These are phyloP conservation scores for Ciconia maguari DNA, from an alignment of 2,113 vertebrate genomes.

Conservation along the genomic window DNA sequence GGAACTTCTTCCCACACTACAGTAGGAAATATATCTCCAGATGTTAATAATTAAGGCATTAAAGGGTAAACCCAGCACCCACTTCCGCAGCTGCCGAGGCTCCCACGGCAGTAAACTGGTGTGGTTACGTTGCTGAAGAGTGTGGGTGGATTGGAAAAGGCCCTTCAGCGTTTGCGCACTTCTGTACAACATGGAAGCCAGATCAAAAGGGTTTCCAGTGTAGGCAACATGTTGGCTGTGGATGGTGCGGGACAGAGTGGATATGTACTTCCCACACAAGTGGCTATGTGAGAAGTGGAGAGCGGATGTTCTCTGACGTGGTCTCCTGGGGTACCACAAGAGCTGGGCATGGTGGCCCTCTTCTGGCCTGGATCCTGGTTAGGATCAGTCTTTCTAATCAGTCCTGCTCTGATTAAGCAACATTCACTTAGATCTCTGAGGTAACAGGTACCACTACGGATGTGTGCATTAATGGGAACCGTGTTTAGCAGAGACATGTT, in stretches of 20 bases:
- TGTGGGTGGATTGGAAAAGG: conserved; percentile 43
- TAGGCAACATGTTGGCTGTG: neutral
- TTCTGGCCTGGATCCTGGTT: neutral
- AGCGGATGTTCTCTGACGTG: neutral
- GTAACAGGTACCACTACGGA: neutral
- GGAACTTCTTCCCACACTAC: conserved; percentile 28
- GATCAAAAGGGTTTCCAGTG: conserved; percentile 31
- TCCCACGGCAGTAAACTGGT: conserved; percentile 17
- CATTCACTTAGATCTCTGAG: neutral
- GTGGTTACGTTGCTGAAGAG: neutral
- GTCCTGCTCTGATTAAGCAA: neutral
- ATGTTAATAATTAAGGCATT: conserved; percentile 59
- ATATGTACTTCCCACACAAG: neutral
- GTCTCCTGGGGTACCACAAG: neutral
- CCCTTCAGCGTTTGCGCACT: neutral
- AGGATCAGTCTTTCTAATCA: neutral
- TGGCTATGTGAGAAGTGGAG: neutral
- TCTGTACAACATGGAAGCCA: neutral
- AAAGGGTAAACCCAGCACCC: conserved; percentile 33
- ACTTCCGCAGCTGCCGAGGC: conserved; percentile 20
- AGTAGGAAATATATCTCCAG: conserved; percentile 17
- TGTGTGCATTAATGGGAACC: neutral
- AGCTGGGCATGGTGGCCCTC: neutral
- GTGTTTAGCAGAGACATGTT: neutral
- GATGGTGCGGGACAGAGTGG: neutral